These are phyloP conservation scores for Amblyraja radiata DNA, from an alignment of 2,797 vertebrate species.

Conservation along the genomic window DNA sequence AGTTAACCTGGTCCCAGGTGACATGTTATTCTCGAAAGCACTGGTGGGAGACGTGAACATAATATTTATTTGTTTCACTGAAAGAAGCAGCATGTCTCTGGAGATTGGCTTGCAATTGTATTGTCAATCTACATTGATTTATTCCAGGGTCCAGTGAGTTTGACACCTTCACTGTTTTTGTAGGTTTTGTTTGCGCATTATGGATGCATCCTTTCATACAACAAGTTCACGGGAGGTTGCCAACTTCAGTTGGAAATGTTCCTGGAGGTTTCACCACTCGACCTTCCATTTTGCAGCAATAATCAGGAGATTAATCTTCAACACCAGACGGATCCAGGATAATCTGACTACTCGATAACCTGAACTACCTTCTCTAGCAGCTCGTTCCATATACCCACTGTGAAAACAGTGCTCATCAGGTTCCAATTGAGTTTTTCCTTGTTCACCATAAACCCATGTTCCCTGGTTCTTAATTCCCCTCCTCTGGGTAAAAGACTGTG, in stretches of 20 bases:
- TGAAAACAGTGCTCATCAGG: too few species aligned
- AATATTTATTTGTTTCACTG: constrained; percentile 6
- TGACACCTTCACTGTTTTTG: not conserved
- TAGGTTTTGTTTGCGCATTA: not conserved
- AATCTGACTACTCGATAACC: too few species aligned
- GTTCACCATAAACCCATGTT: too few species aligned
- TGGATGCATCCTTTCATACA: not conserved
- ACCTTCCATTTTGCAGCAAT: not conserved
- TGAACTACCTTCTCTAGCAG: too few species aligned
- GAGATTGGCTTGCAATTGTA: not conserved
- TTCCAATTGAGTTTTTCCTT: too few species aligned
- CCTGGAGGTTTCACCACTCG: not conserved
- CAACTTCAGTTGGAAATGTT: not conserved
- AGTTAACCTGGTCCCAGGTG: not conserved
- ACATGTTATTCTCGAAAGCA: constrained; percentile 8
- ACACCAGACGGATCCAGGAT: not conserved
- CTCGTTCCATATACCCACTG: too few species aligned
- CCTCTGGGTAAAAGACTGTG: too few species aligned
- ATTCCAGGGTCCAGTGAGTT: not conserved
- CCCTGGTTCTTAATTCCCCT: too few species aligned
- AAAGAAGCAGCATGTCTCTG: not conserved
- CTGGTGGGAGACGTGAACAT: not conserved
- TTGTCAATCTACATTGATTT: not conserved
- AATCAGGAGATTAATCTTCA: not conserved
- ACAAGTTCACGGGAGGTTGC: not conserved